Evolutionary conservation across 2,113 vertebrate species (phyloP).

Genomic region (Salminus brasiliensis): DNA sequence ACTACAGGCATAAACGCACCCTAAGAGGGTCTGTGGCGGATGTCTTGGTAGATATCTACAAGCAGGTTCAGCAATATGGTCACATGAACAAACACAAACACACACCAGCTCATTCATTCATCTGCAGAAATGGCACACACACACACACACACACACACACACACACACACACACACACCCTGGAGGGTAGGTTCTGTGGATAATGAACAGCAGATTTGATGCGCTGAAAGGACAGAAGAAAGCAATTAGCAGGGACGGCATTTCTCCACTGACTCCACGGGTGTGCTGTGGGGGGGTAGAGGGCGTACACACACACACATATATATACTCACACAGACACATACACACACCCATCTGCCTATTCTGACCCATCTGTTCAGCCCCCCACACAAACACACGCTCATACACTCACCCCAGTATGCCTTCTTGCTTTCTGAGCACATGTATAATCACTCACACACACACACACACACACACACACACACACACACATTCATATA

Average conservation of each 20-base stretch:
- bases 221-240: conserved; percentile 66
- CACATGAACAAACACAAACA: not conserved
- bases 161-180: conserved; percentile 33
- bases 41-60: too few species aligned
- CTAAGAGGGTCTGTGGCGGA: too few species aligned
- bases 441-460: not conserved
- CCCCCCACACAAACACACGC: conserved; percentile 20
- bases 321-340: not conserved
- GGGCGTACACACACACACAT: conserved; percentile 59
- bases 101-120: not conserved
- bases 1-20: too few species aligned
- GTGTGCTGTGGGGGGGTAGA: conserved; percentile 56
- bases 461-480: not conserved
- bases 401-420: not conserved
- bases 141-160: conserved; percentile 41
- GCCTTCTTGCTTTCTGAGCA: too few species aligned
- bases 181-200: conserved; percentile 55
- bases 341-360: conserved; percentile 70
- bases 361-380: conserved; percentile 64
- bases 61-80: too few species aligned
- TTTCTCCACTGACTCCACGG: conserved; percentile 41
- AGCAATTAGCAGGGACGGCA: conserved; percentile 63
- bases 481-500: not conserved
- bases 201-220: conserved; percentile 69
- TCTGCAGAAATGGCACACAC: conserved; percentile 2